Conservation (phyloP, 2,113 vertebrate species). For the Lepus timidus region DNA sequence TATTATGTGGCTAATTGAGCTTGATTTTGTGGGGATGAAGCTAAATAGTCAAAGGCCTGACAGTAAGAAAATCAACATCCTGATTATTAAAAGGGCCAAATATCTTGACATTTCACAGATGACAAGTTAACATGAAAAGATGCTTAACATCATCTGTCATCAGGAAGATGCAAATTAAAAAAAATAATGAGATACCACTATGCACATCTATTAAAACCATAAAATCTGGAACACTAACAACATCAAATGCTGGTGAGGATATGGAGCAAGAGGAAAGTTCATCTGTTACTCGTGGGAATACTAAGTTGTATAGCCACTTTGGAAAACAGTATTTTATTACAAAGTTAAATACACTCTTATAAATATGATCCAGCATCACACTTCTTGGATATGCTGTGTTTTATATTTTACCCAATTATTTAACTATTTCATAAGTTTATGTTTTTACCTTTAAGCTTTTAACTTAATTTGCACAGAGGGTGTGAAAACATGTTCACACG, state of each 20-base stretch:
- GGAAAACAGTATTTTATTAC: background rate
- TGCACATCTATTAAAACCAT: background rate
- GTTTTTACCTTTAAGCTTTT: background rate
- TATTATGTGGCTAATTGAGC: background rate
- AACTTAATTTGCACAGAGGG: background rate
- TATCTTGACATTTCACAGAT: background rate
- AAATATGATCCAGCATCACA: background rate
- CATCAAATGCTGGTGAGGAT: background rate
- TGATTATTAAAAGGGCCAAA: background rate
- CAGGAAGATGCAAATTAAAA: background rate
- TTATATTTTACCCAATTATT: slow-evolving; percentile 4
- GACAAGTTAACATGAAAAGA: background rate
- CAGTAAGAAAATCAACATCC: background rate
- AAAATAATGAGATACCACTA: background rate
- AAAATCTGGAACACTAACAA: background rate
- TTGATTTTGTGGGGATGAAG: background rate
- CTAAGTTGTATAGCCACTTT: background rate
- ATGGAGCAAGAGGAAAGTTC: background rate
- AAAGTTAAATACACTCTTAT: background rate
- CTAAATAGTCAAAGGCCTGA: background rate
- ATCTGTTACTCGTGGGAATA: background rate
- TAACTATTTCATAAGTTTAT: background rate
- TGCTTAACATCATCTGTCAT: too few relatives aligned
- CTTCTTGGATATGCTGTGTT: background rate
- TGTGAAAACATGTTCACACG: background rate